These are phyloP conservation scores for Chiridota heheva DNA, from an alignment of 35 echinoderm and acorn worm species.

Conservation along the genomic window DNA sequence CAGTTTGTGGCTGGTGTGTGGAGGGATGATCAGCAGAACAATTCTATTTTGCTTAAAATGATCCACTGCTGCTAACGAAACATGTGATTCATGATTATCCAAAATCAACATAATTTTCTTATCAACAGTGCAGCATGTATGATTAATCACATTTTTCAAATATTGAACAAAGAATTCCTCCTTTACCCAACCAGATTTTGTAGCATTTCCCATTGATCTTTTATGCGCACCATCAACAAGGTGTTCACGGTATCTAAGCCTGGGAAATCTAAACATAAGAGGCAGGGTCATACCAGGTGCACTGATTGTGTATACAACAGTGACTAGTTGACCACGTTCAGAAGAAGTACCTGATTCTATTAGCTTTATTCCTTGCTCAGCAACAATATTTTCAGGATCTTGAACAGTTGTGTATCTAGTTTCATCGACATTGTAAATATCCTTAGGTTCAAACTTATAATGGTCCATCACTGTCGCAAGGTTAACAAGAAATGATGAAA, in stretches of 20 bases:
- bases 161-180: slow-evolving; percentile 51
- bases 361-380: slow-evolving; percentile 40
- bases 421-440: slow-evolving; percentile 68
- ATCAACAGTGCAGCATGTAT: slow-evolving; percentile 40
- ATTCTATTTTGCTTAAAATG: slow-evolving; percentile 34
- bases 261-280: slow-evolving; percentile 60
- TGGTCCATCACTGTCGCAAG: slow-evolving; percentile 38
- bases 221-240: slow-evolving; percentile 23
- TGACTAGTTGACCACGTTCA: slow-evolving; percentile 65
- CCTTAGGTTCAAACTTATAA: slow-evolving; percentile 40
- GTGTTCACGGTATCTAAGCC: slow-evolving; percentile 52
- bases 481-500: slow-evolving; percentile 50
- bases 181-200: slow-evolving; percentile 53
- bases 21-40: slow-evolving; percentile 40
- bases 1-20: slow-evolving; percentile 60
- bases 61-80: slow-evolving; percentile 43
- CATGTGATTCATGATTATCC: slow-evolving; percentile 65
- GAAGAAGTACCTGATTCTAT: slow-evolving; percentile 68
- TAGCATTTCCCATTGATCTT: slow-evolving; percentile 41
- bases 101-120: slow-evolving; percentile 51
- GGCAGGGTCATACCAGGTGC: slow-evolving; percentile 19
- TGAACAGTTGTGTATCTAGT: slow-evolving; percentile 72
- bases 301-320: slow-evolving; percentile 56
- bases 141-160: slow-evolving; percentile 43
- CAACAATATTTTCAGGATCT: slow-evolving; percentile 41